Evolutionary conservation across 1,140 invertebrate genomes (phyloP).

Genomic region (Goniozus legneri): DNA sequence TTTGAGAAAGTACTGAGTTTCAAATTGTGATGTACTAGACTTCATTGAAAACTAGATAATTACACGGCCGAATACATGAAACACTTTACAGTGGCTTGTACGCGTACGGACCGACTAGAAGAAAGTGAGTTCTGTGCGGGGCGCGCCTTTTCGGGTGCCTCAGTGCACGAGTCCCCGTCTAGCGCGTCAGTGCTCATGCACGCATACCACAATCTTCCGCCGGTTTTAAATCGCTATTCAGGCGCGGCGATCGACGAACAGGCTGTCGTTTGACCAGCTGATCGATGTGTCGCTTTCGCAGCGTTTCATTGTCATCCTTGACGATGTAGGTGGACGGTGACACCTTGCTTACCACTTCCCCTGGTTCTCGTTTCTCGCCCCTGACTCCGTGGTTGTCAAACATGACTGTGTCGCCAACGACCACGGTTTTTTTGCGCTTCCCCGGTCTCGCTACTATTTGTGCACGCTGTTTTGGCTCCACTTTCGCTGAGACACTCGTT

Average conservation of each 20-base stretch:
- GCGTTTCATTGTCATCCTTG: background rate
- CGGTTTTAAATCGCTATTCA: background rate
- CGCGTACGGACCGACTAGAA: no score
- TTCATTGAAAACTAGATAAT: no score
- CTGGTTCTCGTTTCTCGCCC: conserved; percentile 2
- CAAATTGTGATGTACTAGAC: no score
- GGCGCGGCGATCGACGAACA: background rate
- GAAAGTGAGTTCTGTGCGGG: no score
- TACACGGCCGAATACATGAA: no score
- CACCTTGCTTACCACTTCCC: background rate
- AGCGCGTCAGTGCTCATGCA: background rate
- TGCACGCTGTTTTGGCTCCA: background rate
- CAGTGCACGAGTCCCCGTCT: no score
- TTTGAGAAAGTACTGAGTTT: no score
- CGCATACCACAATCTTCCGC: background rate
- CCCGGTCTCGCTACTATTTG: conserved; percentile 3
- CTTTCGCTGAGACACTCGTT: background rate
- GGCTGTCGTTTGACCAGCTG: conserved; percentile 2
- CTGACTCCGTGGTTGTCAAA: conserved; percentile 2
- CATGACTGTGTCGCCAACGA: background rate
- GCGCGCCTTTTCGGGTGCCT: no score
- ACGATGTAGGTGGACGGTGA: conserved; percentile 9
- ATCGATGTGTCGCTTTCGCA: conserved; percentile 9
- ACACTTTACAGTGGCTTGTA: no score
- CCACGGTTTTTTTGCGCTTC: background rate